phyloP scores from a whole-genome alignment of 1,140 invertebrate species.

The Micrasema minimum region DNA sequence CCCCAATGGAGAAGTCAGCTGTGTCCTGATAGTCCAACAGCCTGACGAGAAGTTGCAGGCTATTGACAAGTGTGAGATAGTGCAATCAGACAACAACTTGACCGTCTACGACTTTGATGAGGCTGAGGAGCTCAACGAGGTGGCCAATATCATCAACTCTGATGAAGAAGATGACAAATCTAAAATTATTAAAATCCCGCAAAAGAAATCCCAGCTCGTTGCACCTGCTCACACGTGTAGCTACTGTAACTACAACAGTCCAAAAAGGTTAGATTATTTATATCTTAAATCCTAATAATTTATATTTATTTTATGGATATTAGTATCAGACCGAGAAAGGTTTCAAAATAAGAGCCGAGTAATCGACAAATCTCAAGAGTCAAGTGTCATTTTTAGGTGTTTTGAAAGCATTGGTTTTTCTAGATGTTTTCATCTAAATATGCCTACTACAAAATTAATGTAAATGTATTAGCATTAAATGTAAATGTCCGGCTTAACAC shows the following conservation, averaged over 20 bases:
- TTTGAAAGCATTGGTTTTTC: no score
- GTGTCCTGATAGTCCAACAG: slow-evolving; percentile 90
- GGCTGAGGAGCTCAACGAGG: slow-evolving; percentile 66
- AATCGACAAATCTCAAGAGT: no score
- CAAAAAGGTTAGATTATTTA: slow-evolving; percentile 80
- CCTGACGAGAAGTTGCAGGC: slow-evolving; percentile 71
- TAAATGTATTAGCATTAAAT: no score
- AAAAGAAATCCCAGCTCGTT: slow-evolving; percentile 77
- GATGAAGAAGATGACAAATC: slow-evolving; percentile 78
- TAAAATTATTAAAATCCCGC: slow-evolving; percentile 73
- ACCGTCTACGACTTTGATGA: slow-evolving; percentile 76
- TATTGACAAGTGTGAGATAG: slow-evolving; percentile 68
- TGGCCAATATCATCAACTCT: slow-evolving; percentile 65
- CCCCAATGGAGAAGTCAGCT: slow-evolving; percentile 85
- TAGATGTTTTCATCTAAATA: no score
- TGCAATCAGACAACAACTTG: slow-evolving; percentile 68
- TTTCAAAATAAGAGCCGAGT: no score
- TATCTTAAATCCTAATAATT: no score
- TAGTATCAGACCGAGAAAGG: no score
- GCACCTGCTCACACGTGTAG: slow-evolving; percentile 84
- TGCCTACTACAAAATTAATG: no score
- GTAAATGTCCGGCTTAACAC: no score
- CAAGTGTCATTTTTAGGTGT: no score
- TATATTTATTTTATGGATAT: no score
- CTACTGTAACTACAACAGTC: slow-evolving; percentile 91